Base-by-base conservation (phyloP, 2,888 invertebrate species). In the Hermaeophaga mercurialis region DNA sequence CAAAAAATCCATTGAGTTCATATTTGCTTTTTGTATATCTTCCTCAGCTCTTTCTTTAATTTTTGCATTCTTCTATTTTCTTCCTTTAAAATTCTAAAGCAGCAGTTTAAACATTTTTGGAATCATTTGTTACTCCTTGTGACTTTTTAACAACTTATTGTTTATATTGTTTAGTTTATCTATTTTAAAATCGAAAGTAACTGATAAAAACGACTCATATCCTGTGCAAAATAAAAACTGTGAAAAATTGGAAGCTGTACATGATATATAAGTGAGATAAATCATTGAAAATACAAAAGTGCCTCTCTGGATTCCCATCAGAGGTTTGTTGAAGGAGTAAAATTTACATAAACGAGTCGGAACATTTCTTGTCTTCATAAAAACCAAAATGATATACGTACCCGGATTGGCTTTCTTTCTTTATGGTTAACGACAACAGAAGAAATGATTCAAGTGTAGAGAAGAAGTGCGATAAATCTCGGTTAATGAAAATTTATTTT, bases 401-500 rank as follows among this genome's bases (percentile, higher is more conserved):
- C 57, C 57, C 52, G 60, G 55, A 64, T 61, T 63, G 63, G 58
- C 49, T 60, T 55, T 59, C 48, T 60, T 54, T 59, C 56, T 54
- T 58, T 56, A 44, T 54, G 55, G 58, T 60, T 59, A 58, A 60
- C 59, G 61, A 60, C 62, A 62, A 59, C 62, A 62, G 62, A 61
- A 59, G 63, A 65, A 64, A 65, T 66, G 65, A 66, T 66, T 65
- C 64, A 65, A 66, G 62, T 52, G 62, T 50, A 44, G 54, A 50
- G 54, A 64, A 54, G 56, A 56, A 60, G 48, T 34, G 46, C 56
- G 19, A 66, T 67, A 67, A 68, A 68, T 68, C 65, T 65, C 56
- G 44, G 38, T 45, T 68, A 68, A 68, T 68, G 68, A 68, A 67
- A 68, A 68, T 68, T 67, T 68, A 68, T 68, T 63, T 64, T 63